Base-by-base conservation (phyloP, 2,888 invertebrate genomes). In the Cryptus armator region DNA sequence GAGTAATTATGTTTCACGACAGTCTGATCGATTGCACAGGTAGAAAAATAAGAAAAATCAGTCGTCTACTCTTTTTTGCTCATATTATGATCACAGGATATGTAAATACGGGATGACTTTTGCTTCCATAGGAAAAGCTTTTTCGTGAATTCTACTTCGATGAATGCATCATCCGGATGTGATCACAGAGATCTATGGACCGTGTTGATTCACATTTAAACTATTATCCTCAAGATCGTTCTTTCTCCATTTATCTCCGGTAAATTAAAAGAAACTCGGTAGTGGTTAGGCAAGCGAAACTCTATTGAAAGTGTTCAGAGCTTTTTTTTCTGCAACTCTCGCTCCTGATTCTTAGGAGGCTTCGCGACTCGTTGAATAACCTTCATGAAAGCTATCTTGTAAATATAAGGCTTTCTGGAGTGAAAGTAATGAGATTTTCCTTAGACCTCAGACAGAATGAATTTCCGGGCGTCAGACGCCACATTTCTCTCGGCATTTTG, bases 361-460 rank as follows among this genome's bases (percentile, higher is more conserved):
- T 66, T 46, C 16, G 3, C 37, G 32, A 37, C 16, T 29, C 68
- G 56, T 74, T 74, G 64, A 84, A 74, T 68, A 46, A 64, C 32
- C 37, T 29, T 32, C 51, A 37, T 68, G 14, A 78, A 72, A 70
- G 29, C 68, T 70, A 66, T 68, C 48, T 64, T 53, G 70, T 53
- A 12, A 80, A 77, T 75, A 81, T 71, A 29, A 74, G 24, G 53
- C 53, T 76, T 51, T 81, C 64, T 1, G 37, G 76, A 59, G 72
- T 56, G 67, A 59, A 56, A 83, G 78, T 77, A 81, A 86, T 48
- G 68, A 67, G 84, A 84, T 84, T 66, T 81, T 64, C 16, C 67
- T 81, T n/a, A 64, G 51, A 37, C 62, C 68, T 76, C 67, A 74
- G 44, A 66, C 37, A 75, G 74, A 78, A 79, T 83, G 59, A 71